These are phyloP conservation scores for Elachura formosa DNA, from an alignment of 2,113 vertebrate genomes.

Conservation along the genomic window DNA sequence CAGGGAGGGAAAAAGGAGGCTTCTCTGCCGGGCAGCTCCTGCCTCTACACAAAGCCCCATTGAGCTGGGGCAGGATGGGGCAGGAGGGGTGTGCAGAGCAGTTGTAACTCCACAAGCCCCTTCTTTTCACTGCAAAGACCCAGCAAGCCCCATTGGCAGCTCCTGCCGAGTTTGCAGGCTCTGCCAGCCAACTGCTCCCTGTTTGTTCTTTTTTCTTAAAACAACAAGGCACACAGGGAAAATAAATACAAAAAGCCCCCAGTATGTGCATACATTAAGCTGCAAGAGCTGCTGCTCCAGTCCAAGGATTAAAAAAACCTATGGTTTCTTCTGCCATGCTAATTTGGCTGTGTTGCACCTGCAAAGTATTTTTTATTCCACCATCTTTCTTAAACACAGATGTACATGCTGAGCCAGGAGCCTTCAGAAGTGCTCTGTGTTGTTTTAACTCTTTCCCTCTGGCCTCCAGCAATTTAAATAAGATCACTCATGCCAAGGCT, in stretches of 20 bases:
- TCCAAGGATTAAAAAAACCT: not conserved
- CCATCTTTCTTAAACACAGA: conserved; percentile 49
- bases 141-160: conserved; percentile 42
- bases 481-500: not conserved
- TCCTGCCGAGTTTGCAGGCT: not conserved
- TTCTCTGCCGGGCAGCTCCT: not conserved
- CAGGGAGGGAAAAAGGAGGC: not conserved
- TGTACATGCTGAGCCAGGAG: conserved; percentile 35
- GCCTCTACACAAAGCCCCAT: conserved; percentile 34
- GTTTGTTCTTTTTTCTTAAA: conserved; percentile 56
- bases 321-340: not conserved
- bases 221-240: conserved; percentile 50
- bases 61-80: conserved; percentile 1
- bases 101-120: conserved; percentile 18
- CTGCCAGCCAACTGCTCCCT: conserved; percentile 49
- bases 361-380: conserved; percentile 51
- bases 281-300: not conserved
- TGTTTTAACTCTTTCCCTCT: conserved; percentile 50
- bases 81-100: conserved; percentile 22
- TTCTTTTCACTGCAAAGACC: conserved; percentile 25
- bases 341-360: conserved; percentile 39
- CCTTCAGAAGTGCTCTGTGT: conserved; percentile 39
- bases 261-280: conserved; percentile 15
- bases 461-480: not conserved
- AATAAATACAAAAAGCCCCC: conserved; percentile 49